A percentile compares a stretch with the other conserved stretches of the same genome.
Conservation (phyloP, 2,888 invertebrate genomes). For the Amblyjoppa proteus region DNA sequence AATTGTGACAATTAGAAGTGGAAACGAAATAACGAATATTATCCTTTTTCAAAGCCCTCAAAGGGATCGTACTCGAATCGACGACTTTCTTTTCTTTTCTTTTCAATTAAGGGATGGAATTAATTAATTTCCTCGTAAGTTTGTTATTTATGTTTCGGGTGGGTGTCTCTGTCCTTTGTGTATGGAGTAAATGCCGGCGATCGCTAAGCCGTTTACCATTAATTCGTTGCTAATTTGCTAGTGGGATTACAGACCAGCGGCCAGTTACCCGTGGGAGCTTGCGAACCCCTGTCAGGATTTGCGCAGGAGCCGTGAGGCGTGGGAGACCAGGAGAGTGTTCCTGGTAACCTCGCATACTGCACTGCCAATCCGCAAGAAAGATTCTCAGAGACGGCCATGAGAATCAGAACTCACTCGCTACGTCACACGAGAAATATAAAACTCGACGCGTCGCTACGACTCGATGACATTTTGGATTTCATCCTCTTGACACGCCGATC, state of each 20-base stretch:
- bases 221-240: conserved; percentile 71
- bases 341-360: not conserved
- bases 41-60: not conserved
- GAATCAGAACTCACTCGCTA: not conserved
- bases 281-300: conserved; percentile 14
- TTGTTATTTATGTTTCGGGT: not conserved
- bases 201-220: conserved; percentile 60
- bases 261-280: conserved; percentile 37
- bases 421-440: too few species aligned
- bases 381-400: conserved; percentile 29
- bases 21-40: not conserved
- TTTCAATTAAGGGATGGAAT: not conserved
- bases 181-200: not conserved
- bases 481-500: too few species aligned
- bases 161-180: not conserved
- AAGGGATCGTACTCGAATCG: not conserved
- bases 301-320: not conserved
- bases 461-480: too few species aligned
- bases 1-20: not conserved
- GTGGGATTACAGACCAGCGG: conserved; percentile 65
- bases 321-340: conserved; percentile 1
- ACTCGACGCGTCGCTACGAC: too few species aligned
- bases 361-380: conserved; percentile 22
- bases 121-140: conserved; percentile 25
- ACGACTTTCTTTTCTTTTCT: not conserved